Evolutionary conservation across 2,113 vertebrate genomes (phyloP), one percentile per base, ranked within the genome.

Genomic region (Cochlearius cochlearius): DNA sequence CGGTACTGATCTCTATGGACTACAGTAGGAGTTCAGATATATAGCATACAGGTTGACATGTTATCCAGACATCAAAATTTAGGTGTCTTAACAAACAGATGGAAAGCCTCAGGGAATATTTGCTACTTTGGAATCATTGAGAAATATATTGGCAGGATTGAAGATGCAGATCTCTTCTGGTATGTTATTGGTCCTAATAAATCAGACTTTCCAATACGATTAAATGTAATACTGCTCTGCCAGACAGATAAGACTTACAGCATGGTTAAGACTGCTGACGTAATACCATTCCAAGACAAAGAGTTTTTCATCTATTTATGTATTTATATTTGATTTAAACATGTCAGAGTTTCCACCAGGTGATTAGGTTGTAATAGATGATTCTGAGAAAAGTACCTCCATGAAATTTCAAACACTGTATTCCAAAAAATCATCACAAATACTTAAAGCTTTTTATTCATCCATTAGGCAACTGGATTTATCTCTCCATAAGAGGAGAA

Each of bases 1-100:
- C 39, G 12, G 6, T 27, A 22, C 27, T 56, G 64, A 27, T 27
- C 18, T 71, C 11, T 41, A 5, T 0, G 1, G 16, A 26, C 12
- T 60, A 18, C 23, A 36, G 15, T 13, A n/a, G 10, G 27, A 74
- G 16, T 55, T 59, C 49, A 41, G 29, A 4, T 50, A 25, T 8
- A 14, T 3, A 43, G 15, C 15, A 36, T 26, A 30, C 3, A 64
- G 16, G 6, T 6, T 56, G 29, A 74, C 7, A 3, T 20, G 5
- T 56, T 56, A 45, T 5, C 7, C 20, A 69, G 9, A 14, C 12
- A 59, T 27, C 20, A 76, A 62, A 80, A 63, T 60, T 10, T 30
- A 55, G 10, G 32, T 23, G 9, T 47, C 45, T 82, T 27, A 73
- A 59, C 16, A 73, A 89, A 66, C 6, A 60, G 72, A 53, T 34